These are phyloP conservation scores for Macroglossus sobrinus DNA, from an alignment of 2,113 vertebrate genomes.

Conservation along the genomic window DNA sequence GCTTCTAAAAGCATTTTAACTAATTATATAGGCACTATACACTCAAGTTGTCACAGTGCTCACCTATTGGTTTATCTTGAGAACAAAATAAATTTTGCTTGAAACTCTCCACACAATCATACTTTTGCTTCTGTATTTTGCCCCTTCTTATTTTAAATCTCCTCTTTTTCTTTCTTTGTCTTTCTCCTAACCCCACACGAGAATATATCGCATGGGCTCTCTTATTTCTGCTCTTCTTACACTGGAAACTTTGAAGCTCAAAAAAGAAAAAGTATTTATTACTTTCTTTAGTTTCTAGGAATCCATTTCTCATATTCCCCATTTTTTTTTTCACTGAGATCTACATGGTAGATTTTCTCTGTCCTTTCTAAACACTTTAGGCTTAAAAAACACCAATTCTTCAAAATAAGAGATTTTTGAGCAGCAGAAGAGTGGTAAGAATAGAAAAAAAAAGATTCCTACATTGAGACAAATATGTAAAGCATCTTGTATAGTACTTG, in stretches of 20 bases:
- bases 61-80: not conserved
- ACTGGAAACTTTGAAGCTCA: not conserved
- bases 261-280: not conserved
- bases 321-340: not conserved
- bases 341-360: not conserved
- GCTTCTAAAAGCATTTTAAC: not conserved
- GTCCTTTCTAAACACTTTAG: not conserved
- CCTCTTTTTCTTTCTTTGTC: not conserved
- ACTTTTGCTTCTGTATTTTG: not conserved
- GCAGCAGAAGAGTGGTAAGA: not conserved
- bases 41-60: not conserved
- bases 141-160: not conserved
- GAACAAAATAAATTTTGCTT: not conserved
- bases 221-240: not conserved
- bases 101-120: not conserved
- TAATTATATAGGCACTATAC: not conserved
- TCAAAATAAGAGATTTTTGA: constrained; percentile 5
- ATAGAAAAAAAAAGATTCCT: not conserved
- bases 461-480: not conserved
- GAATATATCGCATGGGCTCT: not conserved
- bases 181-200: not conserved
- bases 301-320: not conserved
- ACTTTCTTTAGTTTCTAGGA: not conserved
- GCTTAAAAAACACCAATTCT: not conserved
- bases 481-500: not conserved